Conservation (phyloP, 1,140 invertebrate species). For the Drosophila pseudoananassae region DNA sequence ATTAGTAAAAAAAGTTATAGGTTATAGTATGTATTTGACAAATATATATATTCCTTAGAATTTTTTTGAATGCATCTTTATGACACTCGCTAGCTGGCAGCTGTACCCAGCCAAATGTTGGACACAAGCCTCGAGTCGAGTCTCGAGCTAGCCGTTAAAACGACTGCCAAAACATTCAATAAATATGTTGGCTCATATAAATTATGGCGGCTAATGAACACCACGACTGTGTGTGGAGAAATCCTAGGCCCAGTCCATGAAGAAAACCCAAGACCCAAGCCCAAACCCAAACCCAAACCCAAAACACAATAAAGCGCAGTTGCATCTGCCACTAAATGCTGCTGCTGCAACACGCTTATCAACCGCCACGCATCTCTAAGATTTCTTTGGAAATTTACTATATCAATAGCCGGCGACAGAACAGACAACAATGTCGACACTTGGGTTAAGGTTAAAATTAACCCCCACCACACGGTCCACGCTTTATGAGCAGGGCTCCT, state of each 20-base stretch:
- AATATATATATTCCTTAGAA: background rate
- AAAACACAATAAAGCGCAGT: constrained; percentile 60
- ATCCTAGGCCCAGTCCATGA: constrained; percentile 1
- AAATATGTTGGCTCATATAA: constrained; percentile 80
- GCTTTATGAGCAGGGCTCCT: constrained; percentile 9
- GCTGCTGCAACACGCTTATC: constrained; percentile 64
- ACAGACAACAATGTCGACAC: constrained; percentile 66
- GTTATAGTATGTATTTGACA: no score
- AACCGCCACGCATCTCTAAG: constrained; percentile 71
- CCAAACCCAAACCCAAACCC: background rate
- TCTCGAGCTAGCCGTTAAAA: constrained; percentile 64
- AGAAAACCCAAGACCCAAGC: constrained; percentile 13
- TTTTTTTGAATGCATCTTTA: constrained; percentile 43
- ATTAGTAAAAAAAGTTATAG: no score
- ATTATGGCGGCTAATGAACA: constrained; percentile 78
- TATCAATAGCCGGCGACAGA: constrained; percentile 58
- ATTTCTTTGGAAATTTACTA: constrained; percentile 77
- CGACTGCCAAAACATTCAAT: constrained; percentile 80
- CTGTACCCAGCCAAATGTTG: constrained; percentile 58
- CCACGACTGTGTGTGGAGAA: constrained; percentile 46
- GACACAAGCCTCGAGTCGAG: constrained; percentile 32
- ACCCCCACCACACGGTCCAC: constrained; percentile 16
- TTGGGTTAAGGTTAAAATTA: constrained; percentile 48
- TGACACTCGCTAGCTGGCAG: constrained; percentile 61
- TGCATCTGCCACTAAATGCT: constrained; percentile 64